Evolutionary conservation across 1,140 invertebrate genomes (phyloP).

Genomic region (Drosophila subobscura): DNA sequence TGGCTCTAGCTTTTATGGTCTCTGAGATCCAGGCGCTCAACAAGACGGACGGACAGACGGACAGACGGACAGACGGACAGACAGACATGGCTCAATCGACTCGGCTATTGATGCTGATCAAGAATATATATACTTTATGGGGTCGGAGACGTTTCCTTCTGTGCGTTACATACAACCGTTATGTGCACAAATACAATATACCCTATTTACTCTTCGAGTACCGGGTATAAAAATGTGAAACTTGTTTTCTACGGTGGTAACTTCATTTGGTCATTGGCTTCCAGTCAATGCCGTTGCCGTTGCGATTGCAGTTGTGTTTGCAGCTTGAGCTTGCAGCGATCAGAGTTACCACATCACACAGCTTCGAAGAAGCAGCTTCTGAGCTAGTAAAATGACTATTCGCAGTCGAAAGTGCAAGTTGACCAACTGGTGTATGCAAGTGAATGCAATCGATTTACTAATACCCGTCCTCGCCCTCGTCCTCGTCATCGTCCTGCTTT

Average conservation of each 20-base stretch:
- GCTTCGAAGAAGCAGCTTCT: conserved; percentile 29
- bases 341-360: conserved; percentile 38
- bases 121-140: too few relatives aligned
- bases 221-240: conserved; percentile 72
- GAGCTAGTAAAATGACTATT: conserved; percentile 36
- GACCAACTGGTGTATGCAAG: conserved; percentile 54
- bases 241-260: conserved; percentile 64
- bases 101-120: too few relatives aligned
- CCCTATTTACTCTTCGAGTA: too few relatives aligned
- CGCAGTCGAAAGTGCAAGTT: conserved; percentile 71
- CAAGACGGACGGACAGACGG: too few relatives aligned
- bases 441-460: conserved; percentile 72
- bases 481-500: conserved; percentile 7
- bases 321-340: neutral
- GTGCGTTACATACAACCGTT: too few relatives aligned
- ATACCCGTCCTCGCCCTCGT: conserved; percentile 22
- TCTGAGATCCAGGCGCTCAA: too few relatives aligned
- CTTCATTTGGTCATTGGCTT: conserved; percentile 78
- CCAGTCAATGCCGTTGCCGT: conserved; percentile 44
- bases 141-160: too few relatives aligned
- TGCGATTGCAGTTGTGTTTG: conserved; percentile 22
- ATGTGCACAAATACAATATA: too few relatives aligned
- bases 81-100: too few relatives aligned
- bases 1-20: too few relatives aligned
- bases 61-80: too few relatives aligned